A percentile compares a stretch with the other conserved stretches of the same genome.
Evolutionary conservation across 2,888 invertebrate genomes (phyloP).

Genomic region (Cosmopolites sordidus): DNA sequence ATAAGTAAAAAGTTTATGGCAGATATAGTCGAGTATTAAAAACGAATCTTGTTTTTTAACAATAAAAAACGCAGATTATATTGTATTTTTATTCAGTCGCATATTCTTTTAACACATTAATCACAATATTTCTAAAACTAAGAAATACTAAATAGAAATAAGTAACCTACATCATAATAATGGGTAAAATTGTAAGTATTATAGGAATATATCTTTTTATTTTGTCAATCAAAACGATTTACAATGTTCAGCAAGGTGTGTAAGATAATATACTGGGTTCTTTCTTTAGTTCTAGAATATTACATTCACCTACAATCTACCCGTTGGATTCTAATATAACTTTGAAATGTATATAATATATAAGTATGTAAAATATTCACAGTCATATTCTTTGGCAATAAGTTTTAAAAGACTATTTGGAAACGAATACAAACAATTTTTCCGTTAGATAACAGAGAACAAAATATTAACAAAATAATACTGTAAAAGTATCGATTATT

Average conservation of each 20-base stretch:
- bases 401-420: conserved; percentile 25
- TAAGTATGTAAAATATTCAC: conserved; percentile 45
- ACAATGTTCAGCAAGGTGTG: conserved; percentile 20
- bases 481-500: conserved; percentile 24
- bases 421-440: conserved; percentile 17
- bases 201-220: conserved; percentile 24
- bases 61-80: too few species aligned
- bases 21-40: too few species aligned
- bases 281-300: conserved; percentile 37
- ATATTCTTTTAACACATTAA: conserved; percentile 40
- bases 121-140: conserved; percentile 37
- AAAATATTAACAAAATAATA: conserved; percentile 22
- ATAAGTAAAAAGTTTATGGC: too few species aligned
- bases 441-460: conserved; percentile 18
- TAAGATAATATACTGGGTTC: conserved; percentile 28
- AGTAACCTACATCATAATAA: conserved; percentile 30
- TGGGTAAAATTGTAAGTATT: conserved; percentile 26
- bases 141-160: conserved; percentile 28
- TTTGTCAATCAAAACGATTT: conserved; percentile 25
- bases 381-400: conserved; percentile 49
- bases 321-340: conserved; percentile 39
- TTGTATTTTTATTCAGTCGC: conserved; percentile 38
- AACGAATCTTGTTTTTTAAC: too few species aligned
- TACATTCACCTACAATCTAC: conserved; percentile 38
- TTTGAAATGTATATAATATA: conserved; percentile 44